Conservation (phyloP, 2,797 vertebrate species). For the Clarias pachynema region DNA sequence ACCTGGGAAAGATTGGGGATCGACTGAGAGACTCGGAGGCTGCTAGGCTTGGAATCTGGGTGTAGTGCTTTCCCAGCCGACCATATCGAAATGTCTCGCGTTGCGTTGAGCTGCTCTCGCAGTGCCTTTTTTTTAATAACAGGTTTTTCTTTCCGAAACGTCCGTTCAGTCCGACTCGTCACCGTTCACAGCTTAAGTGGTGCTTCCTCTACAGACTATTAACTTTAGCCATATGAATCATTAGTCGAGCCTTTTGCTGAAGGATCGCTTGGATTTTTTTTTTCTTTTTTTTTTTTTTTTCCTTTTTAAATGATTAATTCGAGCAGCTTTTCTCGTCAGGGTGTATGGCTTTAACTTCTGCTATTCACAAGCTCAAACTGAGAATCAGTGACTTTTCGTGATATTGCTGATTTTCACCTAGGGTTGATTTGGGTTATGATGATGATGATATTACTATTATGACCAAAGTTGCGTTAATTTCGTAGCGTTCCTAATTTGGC, state of each 20-base stretch:
- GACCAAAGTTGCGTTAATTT: constrained; percentile 35
- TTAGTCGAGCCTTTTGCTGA: constrained; percentile 31
- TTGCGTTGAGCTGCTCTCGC: constrained; percentile 53
- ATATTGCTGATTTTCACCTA: not conserved
- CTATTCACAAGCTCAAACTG: not conserved
- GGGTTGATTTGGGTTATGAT: not conserved
- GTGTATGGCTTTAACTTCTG: constrained; percentile 40
- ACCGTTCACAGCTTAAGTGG: constrained; percentile 34
- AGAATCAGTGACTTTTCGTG: not conserved
- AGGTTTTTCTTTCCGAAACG: not conserved
- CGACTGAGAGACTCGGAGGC: not conserved
- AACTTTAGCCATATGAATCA: constrained; percentile 45
- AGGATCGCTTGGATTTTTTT: constrained; percentile 24
- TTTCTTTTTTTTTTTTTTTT: not conserved
- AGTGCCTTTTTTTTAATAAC: constrained; percentile 48
- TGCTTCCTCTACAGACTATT: constrained; percentile 43
- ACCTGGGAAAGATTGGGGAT: not conserved
- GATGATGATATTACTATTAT: not conserved
- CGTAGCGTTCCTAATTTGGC: constrained; percentile 14
- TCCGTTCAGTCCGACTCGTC: constrained; percentile 29
- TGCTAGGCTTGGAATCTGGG: not conserved
- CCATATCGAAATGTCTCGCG: constrained; percentile 21
- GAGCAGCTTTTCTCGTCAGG: constrained; percentile 39
- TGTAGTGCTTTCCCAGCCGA: constrained; percentile 18
- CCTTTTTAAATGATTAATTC: not conserved